Conservation (phyloP, 2,888 invertebrate species). For the Pseudanteris insignis region DNA sequence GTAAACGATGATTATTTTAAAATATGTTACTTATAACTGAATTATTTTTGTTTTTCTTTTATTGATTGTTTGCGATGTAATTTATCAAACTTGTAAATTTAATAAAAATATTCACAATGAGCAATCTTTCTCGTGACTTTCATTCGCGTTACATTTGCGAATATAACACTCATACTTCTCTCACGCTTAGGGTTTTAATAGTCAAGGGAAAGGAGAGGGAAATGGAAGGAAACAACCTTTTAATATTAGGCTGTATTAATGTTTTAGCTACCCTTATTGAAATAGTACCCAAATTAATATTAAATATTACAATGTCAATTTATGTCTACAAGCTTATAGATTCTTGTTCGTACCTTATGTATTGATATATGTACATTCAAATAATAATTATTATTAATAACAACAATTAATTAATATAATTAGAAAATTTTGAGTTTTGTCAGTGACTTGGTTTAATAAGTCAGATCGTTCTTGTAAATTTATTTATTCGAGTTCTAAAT, state of each 20-base stretch:
- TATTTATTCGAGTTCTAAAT: too few species aligned
- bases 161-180: conserved; percentile 42
- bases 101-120: conserved; percentile 67
- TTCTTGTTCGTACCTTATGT: conserved; percentile 53
- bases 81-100: conserved; percentile 67
- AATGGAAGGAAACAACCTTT: background rate
- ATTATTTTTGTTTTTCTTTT: conserved; percentile 57
- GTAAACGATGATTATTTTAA: too few species aligned
- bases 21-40: conserved; percentile 62
- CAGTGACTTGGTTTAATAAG: conserved; percentile 57
- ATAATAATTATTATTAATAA: conserved; percentile 65
- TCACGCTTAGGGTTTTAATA: conserved; percentile 23
- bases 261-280: conserved; percentile 5
- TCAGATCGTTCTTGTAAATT: conserved; percentile 15
- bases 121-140: conserved; percentile 60
- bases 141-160: conserved; percentile 52
- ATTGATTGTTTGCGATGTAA: conserved; percentile 66
- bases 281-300: conserved; percentile 25
- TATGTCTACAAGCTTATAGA: conserved; percentile 32
- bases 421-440: conserved; percentile 64
- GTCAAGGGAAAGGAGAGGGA: conserved; percentile 25
- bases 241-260: background rate
- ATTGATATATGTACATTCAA: conserved; percentile 65
- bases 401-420: conserved; percentile 66
- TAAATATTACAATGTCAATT: conserved; percentile 13